phyloP scores from a whole-genome alignment of 1,140 invertebrate genomes.

The Eumaeus atala region DNA sequence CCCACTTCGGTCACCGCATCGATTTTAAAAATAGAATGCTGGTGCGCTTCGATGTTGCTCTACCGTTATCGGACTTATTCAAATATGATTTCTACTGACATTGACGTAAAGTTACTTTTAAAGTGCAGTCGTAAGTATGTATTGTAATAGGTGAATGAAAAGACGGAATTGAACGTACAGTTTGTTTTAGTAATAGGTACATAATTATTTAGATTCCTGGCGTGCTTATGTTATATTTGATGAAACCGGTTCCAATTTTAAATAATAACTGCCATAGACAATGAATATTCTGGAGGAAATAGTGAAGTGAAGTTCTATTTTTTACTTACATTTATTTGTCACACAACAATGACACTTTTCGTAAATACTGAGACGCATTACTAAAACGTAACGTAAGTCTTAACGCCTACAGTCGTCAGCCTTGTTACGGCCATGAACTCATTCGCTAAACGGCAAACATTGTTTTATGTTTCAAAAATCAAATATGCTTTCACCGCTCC shows the following conservation, averaged over 20 bases:
- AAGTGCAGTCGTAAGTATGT: background rate
- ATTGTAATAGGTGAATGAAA: conserved; percentile 43
- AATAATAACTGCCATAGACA: background rate
- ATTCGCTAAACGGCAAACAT: too few relatives aligned
- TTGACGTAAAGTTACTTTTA: background rate
- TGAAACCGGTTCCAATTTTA: background rate
- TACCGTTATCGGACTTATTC: conserved; percentile 30
- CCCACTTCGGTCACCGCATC: conserved; percentile 60
- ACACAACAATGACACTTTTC: too few relatives aligned
- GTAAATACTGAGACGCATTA: too few relatives aligned
- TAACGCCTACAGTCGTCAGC: too few relatives aligned
- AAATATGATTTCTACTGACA: background rate
- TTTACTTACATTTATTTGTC: too few relatives aligned
- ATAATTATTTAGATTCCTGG: conserved; percentile 19
- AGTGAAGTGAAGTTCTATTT: too few relatives aligned
- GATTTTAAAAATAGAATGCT: conserved; percentile 65
- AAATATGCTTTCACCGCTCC: too few relatives aligned
- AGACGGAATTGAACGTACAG: conserved; percentile 27
- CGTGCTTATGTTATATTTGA: background rate
- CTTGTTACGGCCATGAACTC: too few relatives aligned
- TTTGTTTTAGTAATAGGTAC: conserved; percentile 31
- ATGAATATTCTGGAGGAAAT: too few relatives aligned
- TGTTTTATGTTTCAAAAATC: too few relatives aligned
- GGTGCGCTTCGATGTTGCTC: conserved; percentile 50
- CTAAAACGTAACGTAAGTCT: too few relatives aligned